A percentile compares a stretch with the other conserved stretches of the same genome.
These are phyloP conservation scores for Lathronympha strigana DNA, from an alignment of 2,888 invertebrate species.

Conservation along the genomic window DNA sequence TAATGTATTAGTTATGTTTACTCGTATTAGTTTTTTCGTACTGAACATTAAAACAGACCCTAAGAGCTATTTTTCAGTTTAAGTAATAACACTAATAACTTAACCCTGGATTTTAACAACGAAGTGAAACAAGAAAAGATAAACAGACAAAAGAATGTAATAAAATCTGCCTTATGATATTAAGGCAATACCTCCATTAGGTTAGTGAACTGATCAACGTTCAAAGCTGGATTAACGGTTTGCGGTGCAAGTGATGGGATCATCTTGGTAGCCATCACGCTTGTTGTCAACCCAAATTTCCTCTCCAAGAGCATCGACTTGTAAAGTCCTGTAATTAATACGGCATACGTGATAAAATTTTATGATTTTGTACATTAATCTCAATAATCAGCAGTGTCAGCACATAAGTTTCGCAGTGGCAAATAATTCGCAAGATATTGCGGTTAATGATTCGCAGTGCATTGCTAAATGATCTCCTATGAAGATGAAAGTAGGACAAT, in stretches of 20 bases:
- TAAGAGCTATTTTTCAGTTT: too few relatives aligned
- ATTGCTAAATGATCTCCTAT: background rate
- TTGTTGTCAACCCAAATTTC: constrained; percentile 94
- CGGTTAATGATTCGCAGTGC: constrained; percentile 16
- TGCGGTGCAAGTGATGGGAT: constrained; percentile 97
- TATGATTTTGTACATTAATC: constrained; percentile 3
- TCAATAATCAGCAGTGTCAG: background rate
- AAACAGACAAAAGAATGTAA: background rate
- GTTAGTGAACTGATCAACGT: constrained; percentile 68
- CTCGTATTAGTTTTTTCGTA: background rate
- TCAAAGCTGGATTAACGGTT: constrained; percentile 90
- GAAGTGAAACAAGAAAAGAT: background rate
- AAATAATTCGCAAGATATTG: constrained; percentile 10
- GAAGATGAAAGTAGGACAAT: constrained; percentile 10
- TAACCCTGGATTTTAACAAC: background rate
- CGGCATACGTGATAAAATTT: constrained; percentile 36
- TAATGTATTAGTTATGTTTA: background rate
- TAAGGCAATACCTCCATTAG: constrained; percentile 69
- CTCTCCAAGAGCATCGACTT: constrained; percentile 95
- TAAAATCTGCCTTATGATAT: constrained; percentile 9
- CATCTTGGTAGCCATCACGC: constrained; percentile 96
- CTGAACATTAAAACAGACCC: too few relatives aligned
- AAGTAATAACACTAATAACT: too few relatives aligned
- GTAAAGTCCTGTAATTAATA: constrained; percentile 91
- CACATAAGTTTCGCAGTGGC: constrained; percentile 21